Conservation (phyloP, 2,888 invertebrate genomes). For the Perizoma affinitatum region DNA sequence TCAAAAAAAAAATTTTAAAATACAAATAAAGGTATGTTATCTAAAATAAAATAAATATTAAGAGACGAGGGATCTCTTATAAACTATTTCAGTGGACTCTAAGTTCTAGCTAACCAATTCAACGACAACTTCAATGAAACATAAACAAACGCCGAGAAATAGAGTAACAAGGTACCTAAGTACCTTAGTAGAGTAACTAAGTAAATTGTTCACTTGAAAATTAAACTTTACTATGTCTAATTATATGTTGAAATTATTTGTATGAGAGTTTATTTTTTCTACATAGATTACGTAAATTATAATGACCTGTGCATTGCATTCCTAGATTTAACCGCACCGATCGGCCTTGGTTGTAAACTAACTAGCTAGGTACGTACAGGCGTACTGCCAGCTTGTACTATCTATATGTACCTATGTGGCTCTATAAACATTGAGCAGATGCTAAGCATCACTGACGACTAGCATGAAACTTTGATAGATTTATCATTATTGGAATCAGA, state of each 20-base stretch:
- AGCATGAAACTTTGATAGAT: slow-evolving; percentile 17
- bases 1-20: too few relatives aligned
- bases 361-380: slow-evolving; percentile 5
- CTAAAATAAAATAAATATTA: too few relatives aligned
- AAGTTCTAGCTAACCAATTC: too few relatives aligned
- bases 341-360: slow-evolving; percentile 23
- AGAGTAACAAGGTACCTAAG: too few relatives aligned
- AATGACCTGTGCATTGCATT: slow-evolving; percentile 20
- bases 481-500: slow-evolving; percentile 21
- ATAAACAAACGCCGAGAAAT: too few relatives aligned
- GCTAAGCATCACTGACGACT: slow-evolving; percentile 21
- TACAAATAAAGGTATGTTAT: too few relatives aligned
- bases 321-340: slow-evolving; percentile 21
- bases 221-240: too few relatives aligned
- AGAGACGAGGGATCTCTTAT: too few relatives aligned
- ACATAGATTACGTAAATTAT: not conserved
- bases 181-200: too few relatives aligned
- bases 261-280: not conserved
- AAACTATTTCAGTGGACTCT: too few relatives aligned
- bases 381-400: slow-evolving; percentile 3
- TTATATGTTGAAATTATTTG: not conserved
- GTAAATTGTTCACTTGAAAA: too few relatives aligned
- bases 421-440: slow-evolving; percentile 26
- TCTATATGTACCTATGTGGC: slow-evolving; percentile 2
- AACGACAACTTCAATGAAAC: too few relatives aligned